Conservation (phyloP, 30 jellyfish, hydroid and myxozoan species). For the Catostylus mosaicus region DNA sequence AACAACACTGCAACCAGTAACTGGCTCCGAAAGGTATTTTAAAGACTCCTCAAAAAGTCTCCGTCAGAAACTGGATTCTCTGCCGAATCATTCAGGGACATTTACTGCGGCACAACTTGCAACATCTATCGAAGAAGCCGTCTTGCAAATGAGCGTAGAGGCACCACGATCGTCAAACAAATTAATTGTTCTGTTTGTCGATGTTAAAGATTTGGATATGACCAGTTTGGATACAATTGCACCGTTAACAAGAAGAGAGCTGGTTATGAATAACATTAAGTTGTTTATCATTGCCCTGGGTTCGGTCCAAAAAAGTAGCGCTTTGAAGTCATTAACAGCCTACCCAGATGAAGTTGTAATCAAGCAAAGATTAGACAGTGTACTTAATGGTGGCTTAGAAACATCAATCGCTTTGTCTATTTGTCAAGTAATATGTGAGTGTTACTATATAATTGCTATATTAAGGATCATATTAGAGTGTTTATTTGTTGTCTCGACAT, state of each 20-base stretch:
- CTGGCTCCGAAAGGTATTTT: not conserved
- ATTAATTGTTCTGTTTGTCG: slow-evolving; percentile 15
- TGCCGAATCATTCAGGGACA: not conserved
- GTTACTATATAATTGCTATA: too few relatives aligned
- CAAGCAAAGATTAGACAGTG: slow-evolving; percentile 1
- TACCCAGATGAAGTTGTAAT: slow-evolving; percentile 42
- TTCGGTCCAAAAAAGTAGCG: not conserved
- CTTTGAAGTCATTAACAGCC: slow-evolving; percentile 4
- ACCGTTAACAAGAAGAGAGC: slow-evolving; percentile 11
- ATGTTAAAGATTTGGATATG: slow-evolving; percentile 19
- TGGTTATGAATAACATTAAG: slow-evolving; percentile 20
- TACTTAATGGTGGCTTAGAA: not conserved
- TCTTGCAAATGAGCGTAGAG: slow-evolving; percentile 10
- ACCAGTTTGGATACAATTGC: slow-evolving; percentile 9
- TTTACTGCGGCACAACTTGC: slow-evolving; percentile 17
- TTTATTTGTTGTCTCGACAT: too few relatives aligned
- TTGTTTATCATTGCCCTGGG: slow-evolving; percentile 33
- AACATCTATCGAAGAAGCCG: slow-evolving; percentile 26
- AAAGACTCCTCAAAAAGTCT: not conserved
- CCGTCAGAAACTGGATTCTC: slow-evolving; percentile 3
- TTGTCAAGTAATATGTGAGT: slow-evolving; percentile 38
- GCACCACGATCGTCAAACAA: slow-evolving; percentile 18
- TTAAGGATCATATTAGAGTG: too few relatives aligned
- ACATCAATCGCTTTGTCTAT: slow-evolving; percentile 29
- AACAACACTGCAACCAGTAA: not conserved